Evolutionary conservation across 2,888 invertebrate species (phyloP), one percentile per base, ranked within the genome.

Genomic region (Yponomeuta plumbellus): DNA sequence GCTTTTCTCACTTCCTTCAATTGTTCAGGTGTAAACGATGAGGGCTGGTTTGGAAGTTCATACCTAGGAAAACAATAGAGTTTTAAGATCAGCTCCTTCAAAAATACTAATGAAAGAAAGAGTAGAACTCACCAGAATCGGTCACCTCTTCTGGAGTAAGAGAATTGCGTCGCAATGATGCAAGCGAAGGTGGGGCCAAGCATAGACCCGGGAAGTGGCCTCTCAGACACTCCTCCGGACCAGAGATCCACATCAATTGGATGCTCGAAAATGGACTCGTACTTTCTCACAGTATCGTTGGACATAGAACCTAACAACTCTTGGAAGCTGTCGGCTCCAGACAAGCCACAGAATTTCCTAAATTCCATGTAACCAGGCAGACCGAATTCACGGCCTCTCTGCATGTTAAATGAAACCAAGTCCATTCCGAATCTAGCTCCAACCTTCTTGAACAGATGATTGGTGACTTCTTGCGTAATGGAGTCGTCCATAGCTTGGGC

Each of bases 401-500:
- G 97, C 96, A 98, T 97, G 83, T 98, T 98, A 80, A 98, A 96
- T 11, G 97, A 96, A 20, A 97, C 97, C 76, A 98, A 90, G 84
- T 98, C 97, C 94, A 97, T 94, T 71, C 97, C 97, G 77, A 95
- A 96, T 67, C 95, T 80, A 5, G 93, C 93, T 59, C 94, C 94
- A 57, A 94, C 94, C 83, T 96, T 96, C 86, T 97, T 97, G 88
- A 98, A 97, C 67, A 97, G 89, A 85, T 97, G 97, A 86, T 97
- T 97, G 56, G 97, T 97, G 1, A 97, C 97, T 93, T 97, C 94
- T 75, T 94, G 94, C 0, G 97, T 97, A 71, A 98, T 97, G 0
- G 97, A 97, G 81, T 97, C 97, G 81, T 98, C 98, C 96, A 97
- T 97, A 78, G 97, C 97, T 84, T 97, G 97, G 1, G 97, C 97